Conservation (phyloP, 2,113 vertebrate genomes). For the Picathartes gymnocephalus region DNA sequence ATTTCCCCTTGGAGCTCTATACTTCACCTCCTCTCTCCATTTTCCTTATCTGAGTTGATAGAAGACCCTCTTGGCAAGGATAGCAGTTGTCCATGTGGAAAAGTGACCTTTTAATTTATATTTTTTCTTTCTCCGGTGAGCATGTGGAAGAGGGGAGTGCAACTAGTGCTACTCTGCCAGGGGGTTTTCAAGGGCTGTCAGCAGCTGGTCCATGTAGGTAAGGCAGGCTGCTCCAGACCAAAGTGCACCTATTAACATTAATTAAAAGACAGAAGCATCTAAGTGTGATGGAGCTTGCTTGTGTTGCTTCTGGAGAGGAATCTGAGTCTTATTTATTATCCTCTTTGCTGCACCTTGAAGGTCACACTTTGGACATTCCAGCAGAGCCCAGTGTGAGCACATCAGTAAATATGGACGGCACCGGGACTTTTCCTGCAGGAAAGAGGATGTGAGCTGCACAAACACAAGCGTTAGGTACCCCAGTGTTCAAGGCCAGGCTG, state of each 20-base stretch:
- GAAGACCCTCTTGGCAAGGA: neutral
- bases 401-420: neutral
- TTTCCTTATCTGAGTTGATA: neutral
- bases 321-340: neutral
- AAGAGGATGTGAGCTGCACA: neutral
- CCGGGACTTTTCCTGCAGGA: neutral
- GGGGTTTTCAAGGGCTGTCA: neutral
- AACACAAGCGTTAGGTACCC: neutral
- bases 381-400: neutral
- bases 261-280: neutral
- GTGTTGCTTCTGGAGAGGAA: neutral
- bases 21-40: neutral
- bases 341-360: neutral
- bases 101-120: neutral
- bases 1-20: neutral
- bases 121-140: neutral
- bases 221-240: neutral
- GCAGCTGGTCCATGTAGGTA: neutral
- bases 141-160: neutral
- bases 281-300: neutral
- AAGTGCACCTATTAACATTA: neutral
- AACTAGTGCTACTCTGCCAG: neutral
- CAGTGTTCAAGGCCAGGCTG: neutral
- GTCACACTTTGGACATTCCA: neutral
- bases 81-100: neutral